Evolutionary conservation across 2,113 vertebrate species (phyloP), one percentile per base, ranked within the genome.

Genomic region (Syrmaticus mikado): DNA sequence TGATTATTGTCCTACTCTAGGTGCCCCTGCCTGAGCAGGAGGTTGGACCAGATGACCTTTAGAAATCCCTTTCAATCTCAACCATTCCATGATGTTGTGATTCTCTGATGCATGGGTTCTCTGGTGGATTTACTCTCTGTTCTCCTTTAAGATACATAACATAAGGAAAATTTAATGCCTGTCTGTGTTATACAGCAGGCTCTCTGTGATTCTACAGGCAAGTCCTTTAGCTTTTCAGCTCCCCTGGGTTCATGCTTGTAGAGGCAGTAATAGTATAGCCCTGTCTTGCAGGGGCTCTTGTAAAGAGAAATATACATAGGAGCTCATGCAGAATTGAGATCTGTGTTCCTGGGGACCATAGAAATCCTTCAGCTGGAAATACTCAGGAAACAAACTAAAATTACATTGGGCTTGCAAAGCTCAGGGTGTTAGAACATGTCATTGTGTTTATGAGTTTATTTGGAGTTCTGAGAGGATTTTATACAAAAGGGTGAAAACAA

Each of bases 351-450:
- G 78, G 76, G 72, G 34, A 38, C 46, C 40, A 30, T 15, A 91
- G 85, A 90, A 85, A 74, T 41, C 57, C 34, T 82, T 75, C 57
- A 61, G 38, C 60, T 92, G 46, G 87, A 91, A 93, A 64, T 28
- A 13, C 10, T 55, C 28, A 43, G 78, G 64, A 80, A 87, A 60
- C 17, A 52, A 83, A 62, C 19, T 57, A 52, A 83, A 91, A 91
- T 74, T 75, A 21, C 60, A 27, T 0, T 0, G 19, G 53, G 36
- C 52, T 93, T 21, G 72, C 67, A 55, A 45, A 91, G 38, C 34
- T 60, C 50, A 22, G 52, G 5, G 5, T 74, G 60, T 77, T 80
- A 41, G 43, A 64, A 38, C 5, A 60, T 46, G 50, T 60, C 38
- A n/a, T 13, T 32, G 50, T 1, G 0, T 38, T 92, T 61, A 67